These are phyloP conservation scores for Netelia virgata DNA, from an alignment of 2,888 invertebrate species.

Conservation along the genomic window DNA sequence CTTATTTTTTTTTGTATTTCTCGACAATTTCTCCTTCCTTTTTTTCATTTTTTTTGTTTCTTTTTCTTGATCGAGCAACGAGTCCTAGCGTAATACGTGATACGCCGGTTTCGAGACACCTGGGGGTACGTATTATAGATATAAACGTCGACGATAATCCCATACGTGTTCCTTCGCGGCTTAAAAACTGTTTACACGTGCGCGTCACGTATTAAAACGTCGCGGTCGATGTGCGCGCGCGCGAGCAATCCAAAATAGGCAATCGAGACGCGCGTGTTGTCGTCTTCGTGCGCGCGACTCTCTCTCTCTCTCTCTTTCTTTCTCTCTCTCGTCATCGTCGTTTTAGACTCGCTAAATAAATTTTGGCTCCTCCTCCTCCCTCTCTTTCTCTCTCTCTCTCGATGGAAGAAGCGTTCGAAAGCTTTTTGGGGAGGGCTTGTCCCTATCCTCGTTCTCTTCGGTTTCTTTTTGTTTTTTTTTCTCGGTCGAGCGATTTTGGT, in stretches of 20 bases:
- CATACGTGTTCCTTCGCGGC: background rate
- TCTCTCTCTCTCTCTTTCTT: too few relatives aligned
- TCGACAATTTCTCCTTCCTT: background rate
- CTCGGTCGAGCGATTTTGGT: conserved; percentile 35
- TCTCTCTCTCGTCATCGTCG: conserved; percentile 10
- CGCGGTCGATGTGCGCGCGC: conserved; percentile 28
- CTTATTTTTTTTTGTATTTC: background rate
- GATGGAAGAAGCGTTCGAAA: conserved; percentile 36
- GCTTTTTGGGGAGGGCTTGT: background rate
- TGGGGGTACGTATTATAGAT: background rate
- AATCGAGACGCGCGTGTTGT: conserved; percentile 58
- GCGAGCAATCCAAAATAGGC: conserved; percentile 65
- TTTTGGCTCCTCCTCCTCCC: background rate
- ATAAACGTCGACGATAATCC: background rate
- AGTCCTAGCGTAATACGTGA: conserved; percentile 9
- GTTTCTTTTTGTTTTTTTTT: background rate
- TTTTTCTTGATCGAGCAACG: background rate
- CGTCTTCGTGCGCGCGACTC: conserved; percentile 28
- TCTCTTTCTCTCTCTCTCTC: background rate
- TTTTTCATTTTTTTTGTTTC: background rate
- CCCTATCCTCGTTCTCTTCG: background rate
- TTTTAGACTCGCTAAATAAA: conserved; percentile 34
- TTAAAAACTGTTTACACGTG: conserved; percentile 33
- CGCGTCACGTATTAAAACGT: conserved; percentile 59
- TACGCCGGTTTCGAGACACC: background rate